phyloP scores from a whole-genome alignment of 2,113 vertebrate species.

The Anolis carolinensis region DNA sequence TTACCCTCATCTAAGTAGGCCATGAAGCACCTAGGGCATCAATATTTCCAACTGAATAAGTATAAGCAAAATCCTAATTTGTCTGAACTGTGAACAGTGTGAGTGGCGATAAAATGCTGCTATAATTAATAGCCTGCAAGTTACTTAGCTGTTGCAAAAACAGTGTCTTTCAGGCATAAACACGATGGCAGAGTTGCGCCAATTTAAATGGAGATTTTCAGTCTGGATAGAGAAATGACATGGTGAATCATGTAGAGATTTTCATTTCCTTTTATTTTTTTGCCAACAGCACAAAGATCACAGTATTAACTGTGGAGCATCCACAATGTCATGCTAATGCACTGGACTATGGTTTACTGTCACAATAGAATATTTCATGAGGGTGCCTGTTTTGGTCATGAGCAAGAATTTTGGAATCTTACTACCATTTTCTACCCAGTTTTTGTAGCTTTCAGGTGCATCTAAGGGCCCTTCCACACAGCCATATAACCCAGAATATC shows the following conservation, averaged over 20 bases:
- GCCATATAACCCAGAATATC: too few species aligned
- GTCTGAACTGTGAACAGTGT: background rate
- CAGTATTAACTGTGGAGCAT: background rate
- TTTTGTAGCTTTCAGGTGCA: background rate
- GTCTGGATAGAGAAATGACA: background rate
- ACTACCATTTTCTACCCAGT: background rate
- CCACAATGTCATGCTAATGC: background rate
- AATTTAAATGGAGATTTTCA: background rate
- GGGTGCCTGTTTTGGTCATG: background rate
- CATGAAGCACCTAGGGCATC: background rate
- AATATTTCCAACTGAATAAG: background rate
- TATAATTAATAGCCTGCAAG: background rate
- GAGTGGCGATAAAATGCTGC: background rate
- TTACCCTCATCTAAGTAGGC: background rate
- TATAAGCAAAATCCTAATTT: background rate
- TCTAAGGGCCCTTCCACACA: too few species aligned
- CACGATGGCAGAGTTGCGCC: background rate
- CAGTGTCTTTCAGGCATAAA: background rate
- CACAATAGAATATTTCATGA: background rate
- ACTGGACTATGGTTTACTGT: background rate
- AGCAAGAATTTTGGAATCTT: background rate
- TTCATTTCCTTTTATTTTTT: background rate
- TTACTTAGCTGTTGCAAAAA: conserved; percentile 1
- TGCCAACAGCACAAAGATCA: background rate
- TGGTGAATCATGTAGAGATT: background rate